These are phyloP conservation scores for Notothenia coriiceps DNA, from an alignment of 2,113 vertebrate genomes.

Conservation along the genomic window DNA sequence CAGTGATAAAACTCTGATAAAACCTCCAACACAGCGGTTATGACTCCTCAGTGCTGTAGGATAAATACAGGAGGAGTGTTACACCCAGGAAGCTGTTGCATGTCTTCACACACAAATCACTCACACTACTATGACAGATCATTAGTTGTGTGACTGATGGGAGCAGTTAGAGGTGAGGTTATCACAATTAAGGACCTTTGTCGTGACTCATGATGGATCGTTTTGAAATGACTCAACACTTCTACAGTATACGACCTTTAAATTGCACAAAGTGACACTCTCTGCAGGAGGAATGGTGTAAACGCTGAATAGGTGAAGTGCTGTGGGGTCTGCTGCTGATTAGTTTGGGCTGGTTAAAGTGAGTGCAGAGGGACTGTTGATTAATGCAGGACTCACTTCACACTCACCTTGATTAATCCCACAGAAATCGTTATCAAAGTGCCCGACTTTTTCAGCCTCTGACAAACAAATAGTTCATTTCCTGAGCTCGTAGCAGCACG, in stretches of 20 bases:
- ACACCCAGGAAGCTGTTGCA: slow-evolving; percentile 43
- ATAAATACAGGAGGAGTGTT: slow-evolving; percentile 63
- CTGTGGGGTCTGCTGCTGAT: slow-evolving; percentile 55
- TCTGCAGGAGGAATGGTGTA: slow-evolving; percentile 27
- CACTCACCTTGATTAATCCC: slow-evolving; percentile 73
- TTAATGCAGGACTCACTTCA: slow-evolving; percentile 67
- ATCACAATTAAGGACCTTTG: slow-evolving; percentile 74
- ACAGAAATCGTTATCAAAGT: slow-evolving; percentile 44
- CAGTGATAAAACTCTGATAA: slow-evolving; percentile 87
- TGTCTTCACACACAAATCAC: slow-evolving; percentile 42
- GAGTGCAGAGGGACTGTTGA: slow-evolving; percentile 58
- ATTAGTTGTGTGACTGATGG: slow-evolving; percentile 73
- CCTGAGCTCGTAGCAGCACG: slow-evolving; percentile 12
- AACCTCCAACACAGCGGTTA: slow-evolving; percentile 83
- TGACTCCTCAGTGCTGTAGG: slow-evolving; percentile 83
- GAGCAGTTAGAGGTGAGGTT: slow-evolving; percentile 59
- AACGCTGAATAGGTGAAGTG: slow-evolving; percentile 40
- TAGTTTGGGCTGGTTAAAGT: slow-evolving; percentile 69
- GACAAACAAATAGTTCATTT: slow-evolving; percentile 67
- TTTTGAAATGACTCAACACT: slow-evolving; percentile 74
- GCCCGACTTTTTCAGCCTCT: slow-evolving; percentile 44
- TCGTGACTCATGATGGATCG: slow-evolving; percentile 68
- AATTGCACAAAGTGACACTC: slow-evolving; percentile 54
- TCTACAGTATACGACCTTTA: slow-evolving; percentile 75
- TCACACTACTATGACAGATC: slow-evolving; percentile 66